Percentiles rank a stretch among this genome's conserved stretches.
phyloP scores from a whole-genome alignment of 2,113 vertebrate genomes.

The Nesogale talazaci region DNA sequence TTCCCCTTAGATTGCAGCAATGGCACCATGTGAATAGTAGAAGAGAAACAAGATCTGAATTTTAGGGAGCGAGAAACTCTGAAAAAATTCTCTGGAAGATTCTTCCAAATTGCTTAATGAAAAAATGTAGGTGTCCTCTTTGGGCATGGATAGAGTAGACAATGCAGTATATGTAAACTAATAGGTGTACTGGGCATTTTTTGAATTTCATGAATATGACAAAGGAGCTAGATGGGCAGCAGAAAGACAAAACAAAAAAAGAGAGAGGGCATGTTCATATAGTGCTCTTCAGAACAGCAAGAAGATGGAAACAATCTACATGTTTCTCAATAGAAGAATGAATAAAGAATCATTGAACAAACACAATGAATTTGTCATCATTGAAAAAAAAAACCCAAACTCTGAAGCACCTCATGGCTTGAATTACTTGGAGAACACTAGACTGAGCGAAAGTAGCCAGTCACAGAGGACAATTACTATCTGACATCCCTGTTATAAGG shows the following conservation, averaged over 20 bases:
- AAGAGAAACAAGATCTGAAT: neutral
- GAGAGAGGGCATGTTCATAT: neutral
- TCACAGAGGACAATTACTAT: too few relatives aligned
- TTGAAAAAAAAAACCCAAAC: neutral
- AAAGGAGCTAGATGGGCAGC: neutral
- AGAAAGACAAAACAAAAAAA: neutral
- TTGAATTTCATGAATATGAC: neutral
- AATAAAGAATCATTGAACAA: neutral
- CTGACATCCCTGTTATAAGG: too few relatives aligned
- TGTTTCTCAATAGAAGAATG: too few relatives aligned
- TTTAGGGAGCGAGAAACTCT: too few relatives aligned
- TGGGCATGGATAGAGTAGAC: neutral
- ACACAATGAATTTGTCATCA: neutral
- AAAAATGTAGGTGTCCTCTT: neutral
- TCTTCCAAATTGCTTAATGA: conserved; percentile 19
- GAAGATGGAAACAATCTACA: too few relatives aligned
- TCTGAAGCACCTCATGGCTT: neutral
- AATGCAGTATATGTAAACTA: neutral
- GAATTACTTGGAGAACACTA: too few relatives aligned
- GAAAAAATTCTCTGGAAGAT: neutral
- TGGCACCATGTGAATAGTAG: neutral
- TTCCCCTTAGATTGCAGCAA: neutral
- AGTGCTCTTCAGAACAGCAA: neutral
- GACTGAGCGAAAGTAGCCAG: too few relatives aligned
- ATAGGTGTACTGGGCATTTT: neutral